Conservation (phyloP, 2,797 vertebrate species). For the Xyrichtys novacula region DNA sequence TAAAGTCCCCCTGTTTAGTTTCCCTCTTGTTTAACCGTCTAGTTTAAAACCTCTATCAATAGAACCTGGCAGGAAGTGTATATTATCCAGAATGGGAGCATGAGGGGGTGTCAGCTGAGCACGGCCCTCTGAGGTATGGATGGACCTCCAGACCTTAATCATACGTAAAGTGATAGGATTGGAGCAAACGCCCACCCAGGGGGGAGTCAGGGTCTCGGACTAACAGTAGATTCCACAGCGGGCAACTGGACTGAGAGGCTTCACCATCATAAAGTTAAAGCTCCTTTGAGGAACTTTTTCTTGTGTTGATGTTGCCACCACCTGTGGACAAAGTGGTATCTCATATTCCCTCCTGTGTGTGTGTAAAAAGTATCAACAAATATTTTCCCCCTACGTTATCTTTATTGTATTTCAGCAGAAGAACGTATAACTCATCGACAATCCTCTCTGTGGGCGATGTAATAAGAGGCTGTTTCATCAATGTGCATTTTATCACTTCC, state of each 20-base stretch:
- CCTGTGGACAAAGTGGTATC: no score
- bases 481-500: no score
- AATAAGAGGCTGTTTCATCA: no score
- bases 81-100: neutral
- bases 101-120: neutral
- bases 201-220: neutral
- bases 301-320: no score
- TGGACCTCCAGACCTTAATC: neutral
- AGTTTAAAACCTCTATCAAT: neutral
- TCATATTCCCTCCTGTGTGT: no score
- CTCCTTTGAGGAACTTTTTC: no score
- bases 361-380: no score
- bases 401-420: no score
- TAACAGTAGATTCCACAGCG: neutral
- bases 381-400: no score
- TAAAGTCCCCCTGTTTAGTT: neutral
- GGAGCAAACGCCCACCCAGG: neutral
- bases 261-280: no score
- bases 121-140: neutral
- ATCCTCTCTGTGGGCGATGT: no score
- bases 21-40: neutral
- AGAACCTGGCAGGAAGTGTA: neutral
- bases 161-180: neutral
- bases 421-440: no score
- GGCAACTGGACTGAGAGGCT: neutral